These are phyloP conservation scores for Poicephalus meyeri DNA, from an alignment of 2,113 vertebrate species.

Conservation along the genomic window DNA sequence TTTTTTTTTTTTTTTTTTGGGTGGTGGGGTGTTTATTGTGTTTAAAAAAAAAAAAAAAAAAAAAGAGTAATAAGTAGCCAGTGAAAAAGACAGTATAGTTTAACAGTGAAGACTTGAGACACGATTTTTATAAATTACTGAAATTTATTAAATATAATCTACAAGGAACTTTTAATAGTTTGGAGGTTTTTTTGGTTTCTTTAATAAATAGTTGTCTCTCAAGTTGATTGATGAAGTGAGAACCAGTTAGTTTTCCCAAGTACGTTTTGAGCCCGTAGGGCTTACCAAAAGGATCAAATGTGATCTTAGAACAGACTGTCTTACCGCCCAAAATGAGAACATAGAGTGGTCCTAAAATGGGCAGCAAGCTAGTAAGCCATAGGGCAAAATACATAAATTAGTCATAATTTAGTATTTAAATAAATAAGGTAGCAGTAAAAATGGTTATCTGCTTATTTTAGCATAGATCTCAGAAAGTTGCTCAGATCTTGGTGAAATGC, in stretches of 20 bases:
- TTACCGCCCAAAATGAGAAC: neutral
- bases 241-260: neutral
- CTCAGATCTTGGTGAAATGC: neutral
- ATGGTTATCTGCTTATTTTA: conserved; percentile 60
- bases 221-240: conserved; percentile 49
- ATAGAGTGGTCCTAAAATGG: neutral
- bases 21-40: rapidly evolving
- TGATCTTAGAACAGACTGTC: conserved; percentile 60
- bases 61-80: neutral
- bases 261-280: conserved; percentile 73
- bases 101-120: neutral
- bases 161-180: neutral
- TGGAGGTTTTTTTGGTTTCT: neutral
- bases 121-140: neutral
- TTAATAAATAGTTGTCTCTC: conserved; percentile 70
- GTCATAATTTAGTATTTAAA: conserved; percentile 74
- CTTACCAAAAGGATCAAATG: conserved; percentile 74
- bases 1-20: too few relatives aligned
- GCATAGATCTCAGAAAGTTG: neutral
- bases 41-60: neutral
- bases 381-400: conserved; percentile 70
- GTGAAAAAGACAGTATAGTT: neutral
- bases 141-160: conserved; percentile 34
- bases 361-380: conserved; percentile 28
- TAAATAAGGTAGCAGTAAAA: conserved; percentile 66